These are phyloP conservation scores for Cactoblastis cactorum DNA, from an alignment of 2,888 invertebrate genomes.

Conservation along the genomic window DNA sequence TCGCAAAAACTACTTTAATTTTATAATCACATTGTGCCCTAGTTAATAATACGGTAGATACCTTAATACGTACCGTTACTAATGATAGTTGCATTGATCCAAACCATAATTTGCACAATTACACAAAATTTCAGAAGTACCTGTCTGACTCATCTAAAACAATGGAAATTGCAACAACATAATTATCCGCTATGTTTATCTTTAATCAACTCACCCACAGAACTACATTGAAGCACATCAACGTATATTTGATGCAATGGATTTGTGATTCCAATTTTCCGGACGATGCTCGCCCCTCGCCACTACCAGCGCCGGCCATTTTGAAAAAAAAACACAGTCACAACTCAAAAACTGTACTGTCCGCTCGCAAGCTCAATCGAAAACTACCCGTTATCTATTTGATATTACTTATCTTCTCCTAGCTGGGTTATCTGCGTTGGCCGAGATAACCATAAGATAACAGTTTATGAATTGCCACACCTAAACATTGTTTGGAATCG, in stretches of 20 bases:
- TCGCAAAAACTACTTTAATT: too few relatives aligned
- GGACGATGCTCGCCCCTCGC: conserved; percentile 66
- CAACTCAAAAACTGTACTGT: conserved; percentile 31
- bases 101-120: background rate
- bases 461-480: conserved; percentile 63
- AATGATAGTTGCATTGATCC: too few relatives aligned
- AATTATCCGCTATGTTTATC: background rate
- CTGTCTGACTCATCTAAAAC: background rate
- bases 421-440: conserved; percentile 73
- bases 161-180: background rate
- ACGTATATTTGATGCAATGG: conserved; percentile 88
- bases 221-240: conserved; percentile 89
- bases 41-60: too few relatives aligned
- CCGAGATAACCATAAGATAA: conserved; percentile 66
- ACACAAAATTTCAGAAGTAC: background rate
- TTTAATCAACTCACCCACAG: conserved; percentile 83
- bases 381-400: conserved; percentile 56
- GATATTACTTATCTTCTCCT: conserved; percentile 49
- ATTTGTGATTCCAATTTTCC: conserved; percentile 86
- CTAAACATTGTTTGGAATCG: conserved; percentile 35
- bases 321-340: conserved; percentile 42
- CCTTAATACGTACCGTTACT: too few relatives aligned
- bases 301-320: conserved; percentile 78
- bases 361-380: conserved; percentile 46
- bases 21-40: too few relatives aligned